Evolutionary conservation across 2,113 vertebrate species (phyloP), one percentile per base, ranked within the genome.

Genomic region (Camelus dromedarius): DNA sequence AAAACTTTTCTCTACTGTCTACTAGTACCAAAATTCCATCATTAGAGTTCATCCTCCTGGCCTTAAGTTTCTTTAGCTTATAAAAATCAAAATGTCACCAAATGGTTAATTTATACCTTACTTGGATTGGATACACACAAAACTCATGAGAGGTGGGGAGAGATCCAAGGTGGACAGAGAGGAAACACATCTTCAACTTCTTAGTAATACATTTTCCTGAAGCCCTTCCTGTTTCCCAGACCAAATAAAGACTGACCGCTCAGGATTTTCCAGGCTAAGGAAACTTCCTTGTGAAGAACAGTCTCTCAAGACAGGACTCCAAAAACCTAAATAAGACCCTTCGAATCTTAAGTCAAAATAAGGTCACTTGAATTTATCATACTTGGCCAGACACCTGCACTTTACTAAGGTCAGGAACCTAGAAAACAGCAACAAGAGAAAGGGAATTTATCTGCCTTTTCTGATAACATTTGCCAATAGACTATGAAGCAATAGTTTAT

Each of bases 331-430:
- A 48, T n/a, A 81, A 96, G 56, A 77, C 11, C 64, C 69, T 75
- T 92, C 6, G 48, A 90, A 35, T 72, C 42, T 67, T 52, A 50
- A 92, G 54, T 92, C 84, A 91, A 92, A 93, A 89, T 11, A 90
- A 69, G 70, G 89, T 77, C 20, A n/a, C 18, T 81, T 89, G 30
- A 28, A 20, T 82, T 70, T 72, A 87, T 70, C 80, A 64, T 3
- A 54, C 19, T 64, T 64, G 60, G 60, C 8, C 35, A 83, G 70
- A 46, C 28, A 77, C 80, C 26, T 70, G n/a, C 22, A 35, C 87
- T 75, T 75, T 38, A 38, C 35, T 82, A 52, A 76, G 66, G 87
- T 82, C 64, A 42, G 50, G 42, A 70, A 70, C 30, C 38, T 79
- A 64, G 54, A 95, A 52, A 93, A 95, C 18, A 84, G 60, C 46